A percentile compares a stretch with the other conserved stretches of the same genome.
These are phyloP conservation scores for Xestia ashworthii DNA, from an alignment of 2,888 invertebrate genomes.

Conservation along the genomic window DNA sequence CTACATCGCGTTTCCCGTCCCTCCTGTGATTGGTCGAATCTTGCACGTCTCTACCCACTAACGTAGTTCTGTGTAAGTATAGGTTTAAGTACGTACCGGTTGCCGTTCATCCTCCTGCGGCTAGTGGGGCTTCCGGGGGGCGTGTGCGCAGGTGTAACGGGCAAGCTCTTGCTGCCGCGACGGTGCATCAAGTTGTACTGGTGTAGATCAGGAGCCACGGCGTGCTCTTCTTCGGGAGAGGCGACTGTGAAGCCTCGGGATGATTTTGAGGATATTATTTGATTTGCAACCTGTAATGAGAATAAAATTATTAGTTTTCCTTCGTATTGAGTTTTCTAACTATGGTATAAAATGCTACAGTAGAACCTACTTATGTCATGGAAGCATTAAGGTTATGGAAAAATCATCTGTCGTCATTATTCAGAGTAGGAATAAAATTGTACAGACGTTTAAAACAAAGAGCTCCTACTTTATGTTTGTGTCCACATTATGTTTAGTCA, in stretches of 20 bases:
- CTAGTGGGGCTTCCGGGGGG: constrained; percentile 91
- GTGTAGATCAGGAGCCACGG: constrained; percentile 71
- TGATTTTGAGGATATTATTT: constrained; percentile 90
- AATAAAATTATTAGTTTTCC: not conserved
- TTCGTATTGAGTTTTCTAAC: not conserved
- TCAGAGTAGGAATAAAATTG: constrained; percentile 7
- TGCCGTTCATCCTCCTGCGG: constrained; percentile 91
- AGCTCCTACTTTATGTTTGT: constrained; percentile 13
- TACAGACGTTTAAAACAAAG: constrained; percentile 30
- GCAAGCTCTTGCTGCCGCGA: constrained; percentile 93
- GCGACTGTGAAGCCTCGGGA: constrained; percentile 87
- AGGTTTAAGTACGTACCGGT: constrained; percentile 86
- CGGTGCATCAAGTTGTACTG: constrained; percentile 82
- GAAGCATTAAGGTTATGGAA: not conserved
- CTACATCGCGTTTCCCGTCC: too few species aligned
- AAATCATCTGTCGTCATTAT: not conserved
- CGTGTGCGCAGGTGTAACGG: constrained; percentile 92
- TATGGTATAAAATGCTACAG: not conserved
- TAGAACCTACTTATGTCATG: not conserved
- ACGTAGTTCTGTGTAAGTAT: not conserved
- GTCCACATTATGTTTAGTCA: constrained; percentile 30
- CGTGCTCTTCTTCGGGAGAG: constrained; percentile 77
- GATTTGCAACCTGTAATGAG: constrained; percentile 85
- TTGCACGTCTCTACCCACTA: not conserved
- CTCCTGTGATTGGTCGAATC: too few species aligned